Conservation (phyloP, 2,113 vertebrate species). For the Syngnathus scovelli region DNA sequence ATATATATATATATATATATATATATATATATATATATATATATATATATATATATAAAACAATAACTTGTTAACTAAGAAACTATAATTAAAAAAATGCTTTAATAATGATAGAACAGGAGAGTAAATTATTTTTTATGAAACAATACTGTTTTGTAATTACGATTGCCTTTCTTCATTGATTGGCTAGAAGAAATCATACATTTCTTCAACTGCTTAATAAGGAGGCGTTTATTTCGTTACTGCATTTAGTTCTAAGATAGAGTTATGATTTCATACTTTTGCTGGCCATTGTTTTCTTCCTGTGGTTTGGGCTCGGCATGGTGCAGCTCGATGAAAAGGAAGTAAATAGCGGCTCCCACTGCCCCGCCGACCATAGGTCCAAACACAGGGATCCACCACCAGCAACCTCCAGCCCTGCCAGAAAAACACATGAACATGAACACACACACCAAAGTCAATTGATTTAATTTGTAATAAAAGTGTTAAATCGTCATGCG, state of each 20-base stretch:
- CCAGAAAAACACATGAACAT: slow-evolving; percentile 1
- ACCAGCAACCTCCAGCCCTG: slow-evolving; percentile 87
- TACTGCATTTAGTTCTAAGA: slow-evolving; percentile 48
- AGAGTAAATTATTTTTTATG: background rate
- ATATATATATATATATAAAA: no score
- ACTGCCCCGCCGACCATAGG: slow-evolving; percentile 83
- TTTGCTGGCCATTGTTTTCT: slow-evolving; percentile 70
- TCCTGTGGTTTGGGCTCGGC: slow-evolving; percentile 50
- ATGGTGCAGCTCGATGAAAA: slow-evolving; percentile 89
- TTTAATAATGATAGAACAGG: background rate
- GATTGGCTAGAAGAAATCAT: background rate
- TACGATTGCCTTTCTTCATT: background rate
- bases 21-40: no score
- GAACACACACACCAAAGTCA: no score
- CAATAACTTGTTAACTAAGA: no score
- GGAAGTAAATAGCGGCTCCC: slow-evolving; percentile 78
- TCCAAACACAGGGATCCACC: slow-evolving; percentile 90
- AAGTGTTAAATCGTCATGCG: background rate
- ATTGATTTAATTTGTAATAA: background rate
- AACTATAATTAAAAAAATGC: no score
- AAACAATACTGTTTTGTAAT: background rate
- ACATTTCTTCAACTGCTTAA: background rate
- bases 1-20: no score
- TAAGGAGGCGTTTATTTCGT: background rate
- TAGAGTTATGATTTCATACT: slow-evolving; percentile 81